phyloP scores from a whole-genome alignment of 2,113 vertebrate genomes.

The Microtus richardsoni region DNA sequence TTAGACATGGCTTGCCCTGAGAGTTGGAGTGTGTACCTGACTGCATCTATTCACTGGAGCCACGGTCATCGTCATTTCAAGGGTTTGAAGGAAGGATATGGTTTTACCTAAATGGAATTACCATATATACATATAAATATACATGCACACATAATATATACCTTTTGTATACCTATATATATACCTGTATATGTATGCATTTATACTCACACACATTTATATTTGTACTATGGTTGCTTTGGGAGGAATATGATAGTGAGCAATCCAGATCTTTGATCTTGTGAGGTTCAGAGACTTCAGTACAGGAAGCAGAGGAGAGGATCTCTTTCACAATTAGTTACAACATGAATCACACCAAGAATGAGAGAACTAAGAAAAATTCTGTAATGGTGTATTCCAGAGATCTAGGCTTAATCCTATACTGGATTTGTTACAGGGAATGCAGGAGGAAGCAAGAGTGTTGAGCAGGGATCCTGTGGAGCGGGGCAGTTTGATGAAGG shows the following conservation, averaged over 20 bases:
- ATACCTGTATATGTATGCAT: too few relatives aligned
- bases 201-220: too few relatives aligned
- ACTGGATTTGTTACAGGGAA: conserved; percentile 52
- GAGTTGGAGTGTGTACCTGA: not conserved
- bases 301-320: not conserved
- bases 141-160: too few relatives aligned
- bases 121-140: not conserved
- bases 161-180: too few relatives aligned
- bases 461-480: conserved; percentile 65
- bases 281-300: not conserved
- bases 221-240: not conserved
- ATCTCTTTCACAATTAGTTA: not conserved
- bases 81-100: not conserved
- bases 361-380: not conserved
- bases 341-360: not conserved
- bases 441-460: conserved; percentile 54
- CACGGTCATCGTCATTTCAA: not conserved
- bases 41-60: not conserved
- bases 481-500: conserved; percentile 70
- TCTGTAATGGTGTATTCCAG: not conserved
- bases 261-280: not conserved
- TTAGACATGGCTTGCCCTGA: not conserved
- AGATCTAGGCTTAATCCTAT: not conserved
- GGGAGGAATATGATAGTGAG: not conserved
- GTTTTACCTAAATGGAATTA: not conserved